These are phyloP conservation scores for Coturnix japonica DNA, from an alignment of 2,113 vertebrate genomes.

Conservation along the genomic window DNA sequence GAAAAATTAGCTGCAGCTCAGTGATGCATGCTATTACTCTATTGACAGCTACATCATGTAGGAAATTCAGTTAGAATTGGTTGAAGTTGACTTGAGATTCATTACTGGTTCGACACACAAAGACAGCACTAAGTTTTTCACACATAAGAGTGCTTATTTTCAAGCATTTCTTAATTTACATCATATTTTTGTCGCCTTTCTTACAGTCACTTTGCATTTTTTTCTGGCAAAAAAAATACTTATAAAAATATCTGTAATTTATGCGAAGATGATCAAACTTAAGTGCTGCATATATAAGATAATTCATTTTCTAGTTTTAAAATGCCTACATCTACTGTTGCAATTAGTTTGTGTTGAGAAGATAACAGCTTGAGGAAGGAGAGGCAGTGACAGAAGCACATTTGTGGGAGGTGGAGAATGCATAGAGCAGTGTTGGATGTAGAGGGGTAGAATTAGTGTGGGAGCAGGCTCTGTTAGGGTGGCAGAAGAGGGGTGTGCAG, in stretches of 20 bases:
- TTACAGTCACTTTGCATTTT: not conserved
- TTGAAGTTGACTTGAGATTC: not conserved
- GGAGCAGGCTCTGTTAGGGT: not conserved
- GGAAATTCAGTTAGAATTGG: not conserved
- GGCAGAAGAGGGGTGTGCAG: not conserved
- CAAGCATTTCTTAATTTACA: not conserved
- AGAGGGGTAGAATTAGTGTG: not conserved
- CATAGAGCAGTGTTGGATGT: not conserved
- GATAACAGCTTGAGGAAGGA: not conserved
- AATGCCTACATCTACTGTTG: not conserved
- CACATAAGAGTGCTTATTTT: not conserved
- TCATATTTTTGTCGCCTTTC: not conserved
- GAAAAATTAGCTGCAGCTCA: not conserved
- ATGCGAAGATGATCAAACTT: not conserved
- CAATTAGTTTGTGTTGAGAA: not conserved
- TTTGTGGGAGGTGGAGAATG: rapidly evolving
- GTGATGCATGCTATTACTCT: not conserved
- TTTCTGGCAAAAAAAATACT: not conserved
- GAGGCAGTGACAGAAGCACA: not conserved
- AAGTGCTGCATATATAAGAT: not conserved
- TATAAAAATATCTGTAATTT: not conserved
- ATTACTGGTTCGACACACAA: not conserved
- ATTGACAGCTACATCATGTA: not conserved
- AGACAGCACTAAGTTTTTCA: not conserved
- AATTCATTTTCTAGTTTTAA: not conserved